Percentiles rank a stretch among this genome's conserved stretches.
These are phyloP conservation scores for Camelus dromedarius DNA, from an alignment of 2,113 vertebrate species.

Conservation along the genomic window DNA sequence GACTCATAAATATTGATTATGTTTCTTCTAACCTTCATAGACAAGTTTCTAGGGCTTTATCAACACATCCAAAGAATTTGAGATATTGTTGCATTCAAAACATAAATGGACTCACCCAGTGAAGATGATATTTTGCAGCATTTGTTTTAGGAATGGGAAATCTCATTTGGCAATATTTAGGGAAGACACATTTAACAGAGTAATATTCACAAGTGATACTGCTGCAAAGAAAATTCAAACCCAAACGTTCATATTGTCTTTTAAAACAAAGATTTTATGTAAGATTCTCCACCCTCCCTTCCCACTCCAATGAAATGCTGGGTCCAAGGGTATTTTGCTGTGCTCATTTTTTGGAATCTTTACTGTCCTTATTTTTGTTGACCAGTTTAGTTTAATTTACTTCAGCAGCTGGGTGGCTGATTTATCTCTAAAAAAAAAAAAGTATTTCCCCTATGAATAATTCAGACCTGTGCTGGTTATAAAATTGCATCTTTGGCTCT, in stretches of 20 bases:
- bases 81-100: conserved; percentile 29
- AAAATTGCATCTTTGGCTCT: conserved; percentile 64
- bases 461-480: conserved; percentile 69
- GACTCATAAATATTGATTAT: conserved; percentile 56
- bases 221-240: neutral
- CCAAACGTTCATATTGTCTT: neutral
- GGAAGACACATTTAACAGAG: neutral
- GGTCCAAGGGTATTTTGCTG: neutral
- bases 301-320: neutral
- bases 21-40: conserved; percentile 49
- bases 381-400: conserved; percentile 70
- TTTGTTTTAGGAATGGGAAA: conserved; percentile 62
- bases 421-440: conserved; percentile 62
- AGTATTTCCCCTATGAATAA: conserved; percentile 65
- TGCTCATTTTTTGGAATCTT: conserved; percentile 48
- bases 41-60: conserved; percentile 38
- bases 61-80: neutral
- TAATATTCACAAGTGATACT: conserved; percentile 40
- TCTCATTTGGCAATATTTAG: conserved; percentile 44
- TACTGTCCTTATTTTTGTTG: conserved; percentile 68
- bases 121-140: conserved; percentile 33
- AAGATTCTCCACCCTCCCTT: neutral
- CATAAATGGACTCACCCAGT: neutral
- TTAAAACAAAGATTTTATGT: conserved; percentile 53
- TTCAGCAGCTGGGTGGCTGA: conserved; percentile 62